Evolutionary conservation across 2,113 vertebrate species (phyloP).

Genomic region (Columba janthina): DNA sequence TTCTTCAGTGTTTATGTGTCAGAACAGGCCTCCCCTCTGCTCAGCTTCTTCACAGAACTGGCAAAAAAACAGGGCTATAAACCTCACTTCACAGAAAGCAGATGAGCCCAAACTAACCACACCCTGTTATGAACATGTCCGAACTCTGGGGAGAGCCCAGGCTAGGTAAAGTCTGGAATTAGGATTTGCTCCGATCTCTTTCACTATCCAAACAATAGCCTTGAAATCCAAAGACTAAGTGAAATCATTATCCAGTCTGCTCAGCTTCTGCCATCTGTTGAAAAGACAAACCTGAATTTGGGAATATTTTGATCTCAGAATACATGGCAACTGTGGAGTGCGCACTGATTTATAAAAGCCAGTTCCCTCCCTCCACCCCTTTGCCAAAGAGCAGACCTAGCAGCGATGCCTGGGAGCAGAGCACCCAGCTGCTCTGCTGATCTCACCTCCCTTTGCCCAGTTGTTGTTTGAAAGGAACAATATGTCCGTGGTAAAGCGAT

Average conservation of each 20-base stretch:
- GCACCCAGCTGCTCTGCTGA: not conserved
- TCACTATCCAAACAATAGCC: not conserved
- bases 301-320: not conserved
- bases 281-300: not conserved
- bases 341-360: not conserved
- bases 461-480: not conserved
- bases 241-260: not conserved
- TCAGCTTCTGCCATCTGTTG: not conserved
- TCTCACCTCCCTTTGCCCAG: not conserved
- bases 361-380: not conserved
- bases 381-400: not conserved
- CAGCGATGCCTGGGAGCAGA: not conserved
- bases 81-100: not conserved
- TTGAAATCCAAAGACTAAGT: not conserved
- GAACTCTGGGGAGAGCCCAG: not conserved
- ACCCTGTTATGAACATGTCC: not conserved
- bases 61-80: not conserved
- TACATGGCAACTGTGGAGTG: not conserved
- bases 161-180: not conserved
- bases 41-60: slow-evolving; percentile 3
- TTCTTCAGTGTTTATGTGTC: not conserved
- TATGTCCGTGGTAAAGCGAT: not conserved
- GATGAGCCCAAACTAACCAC: not conserved
- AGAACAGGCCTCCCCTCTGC: not conserved
- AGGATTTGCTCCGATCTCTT: not conserved